Base-by-base conservation (phyloP, 2,888 invertebrate genomes). In the Chydorus sphaericus region DNA sequence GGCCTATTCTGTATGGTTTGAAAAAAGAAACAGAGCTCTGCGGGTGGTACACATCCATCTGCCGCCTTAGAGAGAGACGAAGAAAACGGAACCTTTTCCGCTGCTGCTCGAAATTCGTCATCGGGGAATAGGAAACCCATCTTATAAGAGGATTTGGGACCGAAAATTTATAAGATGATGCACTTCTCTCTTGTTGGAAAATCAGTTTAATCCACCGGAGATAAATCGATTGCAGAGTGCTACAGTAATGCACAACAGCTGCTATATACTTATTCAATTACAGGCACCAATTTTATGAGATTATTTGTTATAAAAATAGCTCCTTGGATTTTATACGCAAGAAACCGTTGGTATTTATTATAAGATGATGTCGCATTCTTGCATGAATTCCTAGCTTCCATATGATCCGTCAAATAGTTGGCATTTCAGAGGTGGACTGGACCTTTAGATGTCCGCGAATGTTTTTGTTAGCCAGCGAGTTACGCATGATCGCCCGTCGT, bases 141-240 rank as follows among this genome's bases (percentile, higher is more conserved):
- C 23, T 26, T 23, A n/a, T n/a, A n/a, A n/a, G n/a, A n/a, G n/a
- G n/a, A n/a, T n/a, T n/a, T n/a, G n/a, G n/a, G n/a, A n/a, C n/a
- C n/a, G n/a, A n/a, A n/a, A n/a, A n/a, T n/a, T n/a, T n/a, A n/a
- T n/a, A n/a, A n/a, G n/a, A n/a, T 44, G 28, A 44, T 44, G 44
- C 44, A 44, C 28, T 44, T 44, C 44, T n/a, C n/a, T 26, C 44
- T 6, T 44, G 44, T 44, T 28, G 44, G 2, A 38, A 20, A 38
- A 7, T 26, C 8, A 8, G 44, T 44, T 44, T n/a, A 44, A 44
- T 44, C 44, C 44, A 8, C 20, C 44, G 44, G 23, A 26, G 18
- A 44, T 44, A 44, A 44, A 44, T 44, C 44, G 23, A 44, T 44
- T 44, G 44, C 44, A n/a, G 26, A 23, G n/a, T n/a, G n/a, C n/a